These are phyloP conservation scores for Odontocerum albicorne DNA, from an alignment of 2,888 invertebrate species.

Conservation along the genomic window DNA sequence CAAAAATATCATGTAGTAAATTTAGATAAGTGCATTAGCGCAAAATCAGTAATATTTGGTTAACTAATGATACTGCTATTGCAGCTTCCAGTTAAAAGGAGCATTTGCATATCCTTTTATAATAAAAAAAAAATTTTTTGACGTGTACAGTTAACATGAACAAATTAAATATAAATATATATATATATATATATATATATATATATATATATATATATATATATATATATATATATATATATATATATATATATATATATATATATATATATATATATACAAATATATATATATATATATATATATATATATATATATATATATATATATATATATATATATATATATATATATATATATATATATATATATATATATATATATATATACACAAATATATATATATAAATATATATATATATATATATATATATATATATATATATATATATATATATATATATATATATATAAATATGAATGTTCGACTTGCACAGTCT, in stretches of 20 bases:
- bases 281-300: not conserved
- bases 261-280: not conserved
- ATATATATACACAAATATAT: not conserved
- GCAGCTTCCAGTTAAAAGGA: no score
- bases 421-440: not conserved
- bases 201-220: not conserved
- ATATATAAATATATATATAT: not conserved
- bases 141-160: no score
- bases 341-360: not conserved
- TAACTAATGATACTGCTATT: no score
- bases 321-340: not conserved
- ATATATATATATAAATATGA: not conserved
- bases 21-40: no score
- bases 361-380: not conserved
- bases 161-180: not conserved
- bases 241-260: not conserved
- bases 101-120: no score
- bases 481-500: no score
- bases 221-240: not conserved
- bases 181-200: not conserved
- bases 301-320: not conserved
- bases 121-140: no score
- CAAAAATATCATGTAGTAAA: no score
- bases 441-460: not conserved
- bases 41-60: no score